Conservation (phyloP, 2,797 vertebrate genomes). For the Tadarida brasiliensis region DNA sequence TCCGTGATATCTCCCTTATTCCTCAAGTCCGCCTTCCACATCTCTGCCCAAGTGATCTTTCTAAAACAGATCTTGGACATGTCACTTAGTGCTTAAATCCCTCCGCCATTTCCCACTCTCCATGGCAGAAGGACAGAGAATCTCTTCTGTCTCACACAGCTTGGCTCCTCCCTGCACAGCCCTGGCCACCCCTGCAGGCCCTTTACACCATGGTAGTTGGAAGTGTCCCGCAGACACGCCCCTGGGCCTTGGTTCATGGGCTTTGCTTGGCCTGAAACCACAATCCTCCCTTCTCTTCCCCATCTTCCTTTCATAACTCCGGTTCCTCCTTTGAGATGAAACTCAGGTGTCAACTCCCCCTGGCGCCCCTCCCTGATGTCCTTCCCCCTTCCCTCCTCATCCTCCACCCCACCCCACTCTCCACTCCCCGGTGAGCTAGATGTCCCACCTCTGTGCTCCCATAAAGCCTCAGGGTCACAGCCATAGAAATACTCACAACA, state of each 20-base stretch:
- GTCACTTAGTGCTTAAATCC: fast-evolving
- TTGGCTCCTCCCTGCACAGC: neutral
- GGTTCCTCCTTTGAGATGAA: neutral
- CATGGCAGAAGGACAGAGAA: neutral
- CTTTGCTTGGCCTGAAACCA: neutral
- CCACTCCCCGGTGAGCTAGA: neutral
- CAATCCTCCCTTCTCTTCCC: neutral
- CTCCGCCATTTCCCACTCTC: neutral
- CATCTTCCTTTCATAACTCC: neutral
- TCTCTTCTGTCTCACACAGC: neutral
- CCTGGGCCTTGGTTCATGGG: neutral
- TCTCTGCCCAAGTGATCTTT: neutral
- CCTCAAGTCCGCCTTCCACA: neutral
- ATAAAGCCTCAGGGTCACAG: neutral
- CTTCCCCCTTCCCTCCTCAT: neutral
- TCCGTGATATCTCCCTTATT: neutral
- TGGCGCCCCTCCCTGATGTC: neutral
- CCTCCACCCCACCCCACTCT: neutral
- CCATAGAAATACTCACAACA: neutral
- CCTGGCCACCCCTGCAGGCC: neutral
- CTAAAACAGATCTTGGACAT: neutral
- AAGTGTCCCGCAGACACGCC: neutral
- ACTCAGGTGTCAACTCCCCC: neutral
- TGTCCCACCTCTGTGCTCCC: neutral
- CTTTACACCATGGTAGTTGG: neutral